Percentiles rank a stretch among this genome's conserved stretches.
Evolutionary conservation across 2,113 vertebrate species (phyloP).

Genomic region (Malurus melanocephalus): DNA sequence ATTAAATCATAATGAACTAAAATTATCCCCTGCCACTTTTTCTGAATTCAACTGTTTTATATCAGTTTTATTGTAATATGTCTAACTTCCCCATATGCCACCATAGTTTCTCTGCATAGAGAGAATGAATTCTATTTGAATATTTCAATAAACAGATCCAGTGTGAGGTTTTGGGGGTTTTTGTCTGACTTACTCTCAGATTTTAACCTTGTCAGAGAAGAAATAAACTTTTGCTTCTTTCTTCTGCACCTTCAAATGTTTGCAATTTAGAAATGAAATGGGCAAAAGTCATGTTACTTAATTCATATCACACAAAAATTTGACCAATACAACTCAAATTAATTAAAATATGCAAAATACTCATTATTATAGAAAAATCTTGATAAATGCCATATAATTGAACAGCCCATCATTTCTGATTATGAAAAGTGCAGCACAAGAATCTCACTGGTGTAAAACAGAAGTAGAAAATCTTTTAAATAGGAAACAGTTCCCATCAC

Average conservation of each 20-base stretch:
- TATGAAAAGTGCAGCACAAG: neutral
- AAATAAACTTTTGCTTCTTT: constrained; percentile 46
- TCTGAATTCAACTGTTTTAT: constrained; percentile 61
- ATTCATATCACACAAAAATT: constrained; percentile 40
- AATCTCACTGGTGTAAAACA: neutral
- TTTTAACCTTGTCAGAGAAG: constrained; percentile 53
- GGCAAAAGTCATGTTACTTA: constrained; percentile 34
- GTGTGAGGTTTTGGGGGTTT: neutral
- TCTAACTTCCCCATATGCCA: constrained; percentile 63
- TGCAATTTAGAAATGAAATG: constrained; percentile 40
- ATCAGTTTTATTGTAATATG: constrained; percentile 65
- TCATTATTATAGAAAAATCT: neutral
- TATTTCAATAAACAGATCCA: constrained; percentile 68
- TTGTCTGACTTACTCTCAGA: constrained; percentile 39
- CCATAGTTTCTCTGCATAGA: constrained; percentile 49
- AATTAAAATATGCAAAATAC: constrained; percentile 29
- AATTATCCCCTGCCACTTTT: constrained; percentile 56
- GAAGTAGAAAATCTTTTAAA: neutral
- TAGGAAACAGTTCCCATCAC: neutral
- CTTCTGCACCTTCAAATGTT: neutral
- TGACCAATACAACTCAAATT: neutral
- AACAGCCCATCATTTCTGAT: neutral
- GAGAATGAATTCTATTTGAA: constrained; percentile 59
- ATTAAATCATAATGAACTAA: constrained; percentile 65
- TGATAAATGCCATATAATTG: constrained; percentile 30